Base-by-base conservation (phyloP, 1,140 invertebrate species). In the Drosophila micromelanica region DNA sequence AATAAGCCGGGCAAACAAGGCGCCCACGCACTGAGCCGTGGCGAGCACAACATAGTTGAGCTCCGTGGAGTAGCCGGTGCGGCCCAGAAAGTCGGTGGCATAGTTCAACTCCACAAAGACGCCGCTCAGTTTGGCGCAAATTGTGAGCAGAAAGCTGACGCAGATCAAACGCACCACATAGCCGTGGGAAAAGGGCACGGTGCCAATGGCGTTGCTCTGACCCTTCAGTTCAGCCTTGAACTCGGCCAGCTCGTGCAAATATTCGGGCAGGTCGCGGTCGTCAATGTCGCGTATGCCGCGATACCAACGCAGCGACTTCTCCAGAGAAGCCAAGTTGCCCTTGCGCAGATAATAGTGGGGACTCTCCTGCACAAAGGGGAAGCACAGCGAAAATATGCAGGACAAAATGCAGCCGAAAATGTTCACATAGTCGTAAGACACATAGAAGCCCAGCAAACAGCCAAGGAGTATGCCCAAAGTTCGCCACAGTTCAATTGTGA, bases 291-390 rank as follows among this genome's bases (percentile, higher is more conserved):
- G 72, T 9, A 91, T 91, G 27, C 90, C 90, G 0, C 94, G 92
- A 68, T 94, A 90, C 79, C 92, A 93, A 63, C 92, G 93, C 42
- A 94, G 81, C 1, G 93, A 92, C 45, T 93, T 91, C 80, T 93
- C 93, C 60, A 94, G 90, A 59, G 91, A 85, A 35, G 93, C 80
- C n/a, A 91, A 84, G 59, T 93, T 90, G 45, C 93, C 92, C 52
- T 92, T 93, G 51, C 93, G 94, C 55, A 94, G 77, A 61, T 93
- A 93, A 72, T 93, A 94, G 70, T 94, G 94, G n/a, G 94, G 94
- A 62, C 94, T 94, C 91, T 94, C 94, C 27, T 94, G 94, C 42
- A 94, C 89, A 73, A 94, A 94, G 27, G 93, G 92, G 68, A 94
- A 94, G 6, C 89, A 85, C 40, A 94, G 67, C 9, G 94, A 90